Evolutionary conservation across 2,888 invertebrate species (phyloP), one percentile per base, ranked within the genome.

Genomic region (Meiosimyza decipiens): DNA sequence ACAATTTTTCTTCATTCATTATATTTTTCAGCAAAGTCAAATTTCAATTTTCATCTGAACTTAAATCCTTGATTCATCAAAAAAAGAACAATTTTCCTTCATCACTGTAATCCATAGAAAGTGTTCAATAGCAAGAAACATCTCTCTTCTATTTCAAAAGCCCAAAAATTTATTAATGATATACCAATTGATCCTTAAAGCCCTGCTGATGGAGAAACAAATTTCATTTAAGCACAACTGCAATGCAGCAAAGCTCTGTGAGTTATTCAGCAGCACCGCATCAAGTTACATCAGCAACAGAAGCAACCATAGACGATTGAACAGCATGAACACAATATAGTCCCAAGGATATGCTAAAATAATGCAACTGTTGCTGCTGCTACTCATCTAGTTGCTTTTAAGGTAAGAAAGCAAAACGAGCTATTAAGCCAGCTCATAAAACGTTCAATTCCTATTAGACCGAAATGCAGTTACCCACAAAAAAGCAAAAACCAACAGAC

Each of bases 361-460:
- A 40, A 9, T 40, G 40, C 9, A 40, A 1, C 40, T 40, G 40
- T 40, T 40, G 9, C 6, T 40, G 40, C 40, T 40, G 40, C 40
- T 40, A 9, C 40, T 40, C 18, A 64, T 28, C 13, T 69, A 22
- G 40, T 22, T 11, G 57, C n/a, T 9, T 69, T n/a, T 9, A 7
- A 40, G 11, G 60, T 62, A 60, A 60, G 28, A 13, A 60, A 60
- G 51, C 50, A 28, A 59, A 50, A 28, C 57, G 50, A 16, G n/a
- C 40, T 69, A 33, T 49, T 49, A n/a, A 59, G 59, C n/a, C 15
- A 69, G n/a, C 59, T 60, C 68, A 50, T 69, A 69, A 69, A 69
- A 69, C 51, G 68, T 69, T 69, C 50, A 69, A 59, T 60, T 59
- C 59, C 60, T 59, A 69, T 60, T 66, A 52, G 50, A 50, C 15